Base-by-base conservation (phyloP, 2,888 invertebrate species). In the Morpho deidamia region DNA sequence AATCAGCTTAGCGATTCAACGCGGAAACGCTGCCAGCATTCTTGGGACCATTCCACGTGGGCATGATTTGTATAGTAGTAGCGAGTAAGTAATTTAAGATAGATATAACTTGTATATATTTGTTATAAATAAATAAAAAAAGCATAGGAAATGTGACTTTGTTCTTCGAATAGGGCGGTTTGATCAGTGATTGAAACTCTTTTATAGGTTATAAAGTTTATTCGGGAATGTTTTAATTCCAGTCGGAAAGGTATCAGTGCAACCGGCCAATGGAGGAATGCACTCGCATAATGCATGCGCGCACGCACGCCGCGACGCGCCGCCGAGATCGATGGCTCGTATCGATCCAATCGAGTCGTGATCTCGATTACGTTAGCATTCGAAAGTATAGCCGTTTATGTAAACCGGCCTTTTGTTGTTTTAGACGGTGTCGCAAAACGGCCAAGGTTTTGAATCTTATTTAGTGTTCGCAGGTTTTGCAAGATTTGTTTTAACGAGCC, bases 331-430 rank as follows among this genome's bases (percentile, higher is more conserved):
- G 87, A 86, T 82, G 81, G 83, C 82, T 84, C 78, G 81, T 81
- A 83, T 84, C 83, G 83, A 84, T 81, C 78, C 73, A 78, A 81
- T 82, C 79, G 71, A 81, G 78, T 86, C 86, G 84, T 85, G 87
- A 86, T 86, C 84, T 80, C 81, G 79, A 83, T 85, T 84, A 80
- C 80, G 76, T 73, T 75, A 70, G 63, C 69, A 72, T 78, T 78
- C 65, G 78, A 81, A 81, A 78, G 74, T 76, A 71, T 74, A 65
- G 70, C 74, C 70, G 78, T 82, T 80, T 81, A 79, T 77, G 81
- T 81, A 79, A 82, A 70, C 69, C 67, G 52, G 63, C 58, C 71
- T 68, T 73, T 74, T 74, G 67, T 75, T 76, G 66, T 70, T 69
- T 64, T 69, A 67, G 65, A 35, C 50, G 42, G 51, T 56, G 56